Evolutionary conservation across 2,797 vertebrate species (phyloP), one percentile per base, ranked within the genome.

Genomic region (Lutjanus argentimaculatus): DNA sequence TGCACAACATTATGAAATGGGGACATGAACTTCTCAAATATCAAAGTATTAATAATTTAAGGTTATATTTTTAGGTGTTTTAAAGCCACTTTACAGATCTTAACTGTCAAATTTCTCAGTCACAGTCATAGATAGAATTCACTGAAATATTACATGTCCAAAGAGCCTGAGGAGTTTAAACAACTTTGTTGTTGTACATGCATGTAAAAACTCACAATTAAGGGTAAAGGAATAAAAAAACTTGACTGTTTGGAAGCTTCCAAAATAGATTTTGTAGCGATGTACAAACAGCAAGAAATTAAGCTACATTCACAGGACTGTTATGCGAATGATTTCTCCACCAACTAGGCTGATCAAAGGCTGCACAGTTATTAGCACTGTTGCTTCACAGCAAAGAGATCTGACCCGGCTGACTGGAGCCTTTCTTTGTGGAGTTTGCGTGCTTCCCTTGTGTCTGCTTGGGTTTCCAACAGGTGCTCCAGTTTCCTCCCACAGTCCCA

Each of bases 401-500:
- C 25, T 14, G 53, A 52, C 0, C 43, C 8, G 25, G 53, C 16
- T 4, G 22, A 17, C 42, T 69, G 53, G 4, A 45, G 53, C 46
- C 30, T 61, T 51, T 15, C 68, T 48, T 17, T 36, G 57, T 42
- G 4, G 15, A 14, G 22, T 17, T 57, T 17, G 17, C 30, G 14
- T 0, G 19, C 43, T 49, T 45, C 51, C 14, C 8, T 6, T 1
- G 2, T 40, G 53, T 56, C 53, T 22, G 53, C 43, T 57, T 49
- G 2, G 21, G 64, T 53, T 61, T 53, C 64, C 30, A 22, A 64
- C 42, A 63, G 58, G 25, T 65, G 59, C 58, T 62, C 12, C 0
- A 2, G 48, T 63, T 70, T 77, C 58, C 59, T 25, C 43, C 43
- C 25, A 49, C 43, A 69, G 59, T 6, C 58, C 45, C 11, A 42